phyloP scores from a whole-genome alignment of 2,888 invertebrate species.

The Drosophila pseudotakahashii region DNA sequence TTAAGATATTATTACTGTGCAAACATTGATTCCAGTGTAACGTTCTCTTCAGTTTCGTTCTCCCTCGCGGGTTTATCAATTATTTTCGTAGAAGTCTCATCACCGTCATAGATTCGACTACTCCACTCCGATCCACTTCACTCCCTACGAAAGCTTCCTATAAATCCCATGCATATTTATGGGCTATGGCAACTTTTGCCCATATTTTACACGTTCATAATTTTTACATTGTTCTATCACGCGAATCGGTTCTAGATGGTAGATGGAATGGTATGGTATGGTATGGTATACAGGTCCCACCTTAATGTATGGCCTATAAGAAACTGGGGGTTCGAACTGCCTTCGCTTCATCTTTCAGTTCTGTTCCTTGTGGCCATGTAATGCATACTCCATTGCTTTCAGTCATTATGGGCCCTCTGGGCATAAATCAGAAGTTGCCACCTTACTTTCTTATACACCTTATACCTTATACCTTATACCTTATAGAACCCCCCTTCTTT shows the following conservation, averaged over 20 bases:
- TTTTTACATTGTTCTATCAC: conserved; percentile 81
- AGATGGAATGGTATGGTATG: conserved; percentile 2
- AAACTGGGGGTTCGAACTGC: conserved; percentile 35
- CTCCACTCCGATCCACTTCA: conserved; percentile 11
- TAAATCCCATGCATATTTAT: conserved; percentile 60
- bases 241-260: conserved; percentile 62
- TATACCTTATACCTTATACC: background rate
- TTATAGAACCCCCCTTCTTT: background rate
- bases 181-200: conserved; percentile 54
- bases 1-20: background rate
- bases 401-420: conserved; percentile 64
- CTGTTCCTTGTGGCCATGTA: conserved; percentile 43
- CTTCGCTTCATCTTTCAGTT: conserved; percentile 6
- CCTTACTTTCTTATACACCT: conserved; percentile 29
- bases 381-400: conserved; percentile 74
- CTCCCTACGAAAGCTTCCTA: conserved; percentile 18
- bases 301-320: conserved; percentile 52
- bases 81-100: conserved; percentile 46
- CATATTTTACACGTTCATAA: conserved; percentile 75
- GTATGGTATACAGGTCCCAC: conserved; percentile 2
- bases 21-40: background rate
- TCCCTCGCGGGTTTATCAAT: conserved; percentile 55
- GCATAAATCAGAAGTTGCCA: conserved; percentile 57
- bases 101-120: conserved; percentile 33
- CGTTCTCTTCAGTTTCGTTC: background rate